Evolutionary conservation across 2,113 vertebrate species (phyloP).

Genomic region (Phyllopteryx taeniolatus): DNA sequence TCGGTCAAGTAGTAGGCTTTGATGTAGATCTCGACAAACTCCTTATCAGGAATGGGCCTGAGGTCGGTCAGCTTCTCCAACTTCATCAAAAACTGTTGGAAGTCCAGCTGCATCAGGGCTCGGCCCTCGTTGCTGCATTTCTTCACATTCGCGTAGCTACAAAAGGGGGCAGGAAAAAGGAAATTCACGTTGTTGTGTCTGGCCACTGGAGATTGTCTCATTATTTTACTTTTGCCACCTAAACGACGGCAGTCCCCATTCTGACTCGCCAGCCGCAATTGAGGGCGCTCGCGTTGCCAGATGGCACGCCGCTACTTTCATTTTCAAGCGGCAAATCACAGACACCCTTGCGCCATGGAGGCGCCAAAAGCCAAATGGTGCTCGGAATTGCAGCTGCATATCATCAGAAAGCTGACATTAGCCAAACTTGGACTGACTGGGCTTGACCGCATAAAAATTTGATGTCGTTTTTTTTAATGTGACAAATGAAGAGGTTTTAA

Average conservation of each 20-base stretch:
- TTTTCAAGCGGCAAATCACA: not conserved
- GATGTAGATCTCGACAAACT: conserved; percentile 98
- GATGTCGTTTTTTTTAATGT: not conserved
- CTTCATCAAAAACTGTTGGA: conserved; percentile 98
- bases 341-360: not conserved
- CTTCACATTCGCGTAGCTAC: conserved; percentile 94
- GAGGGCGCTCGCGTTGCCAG: not conserved
- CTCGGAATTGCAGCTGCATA: not conserved
- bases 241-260: not conserved
- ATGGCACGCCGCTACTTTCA: not conserved
- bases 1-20: conserved; percentile 98
- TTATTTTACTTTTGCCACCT: conserved; percentile 1
- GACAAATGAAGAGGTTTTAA: not conserved
- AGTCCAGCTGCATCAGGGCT: conserved; percentile 98
- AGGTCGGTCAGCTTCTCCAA: conserved; percentile 97
- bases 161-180: not conserved
- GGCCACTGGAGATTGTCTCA: conserved; percentile 1
- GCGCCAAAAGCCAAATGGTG: not conserved
- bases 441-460: not conserved
- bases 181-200: not conserved
- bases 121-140: conserved; percentile 98
- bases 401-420: not conserved
- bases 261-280: not conserved
- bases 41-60: conserved; percentile 95
- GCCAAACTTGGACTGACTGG: not conserved